Percentiles rank a stretch among this genome's conserved stretches.
Evolutionary conservation across 2,113 vertebrate species (phyloP).

Genomic region (Corythornis vintsioides): DNA sequence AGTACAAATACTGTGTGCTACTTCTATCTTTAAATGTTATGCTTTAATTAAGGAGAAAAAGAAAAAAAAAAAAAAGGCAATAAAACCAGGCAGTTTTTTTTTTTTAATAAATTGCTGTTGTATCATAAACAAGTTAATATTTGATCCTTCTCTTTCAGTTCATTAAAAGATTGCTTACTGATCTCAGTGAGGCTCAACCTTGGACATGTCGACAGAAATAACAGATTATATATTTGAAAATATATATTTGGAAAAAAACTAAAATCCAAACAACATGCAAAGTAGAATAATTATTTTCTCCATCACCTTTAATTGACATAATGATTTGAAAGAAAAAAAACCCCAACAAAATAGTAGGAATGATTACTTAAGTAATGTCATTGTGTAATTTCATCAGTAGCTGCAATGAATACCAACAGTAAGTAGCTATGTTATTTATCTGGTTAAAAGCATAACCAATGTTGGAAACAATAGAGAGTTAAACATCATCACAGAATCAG

Average conservation of each 20-base stretch:
- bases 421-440: neutral
- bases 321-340: neutral
- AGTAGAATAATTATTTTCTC: neutral
- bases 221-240: no score
- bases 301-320: neutral
- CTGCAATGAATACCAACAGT: slow-evolving; percentile 16
- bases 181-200: neutral
- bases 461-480: neutral
- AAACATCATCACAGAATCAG: neutral
- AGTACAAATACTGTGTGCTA: neutral
- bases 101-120: neutral
- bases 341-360: neutral
- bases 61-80: neutral
- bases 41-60: neutral
- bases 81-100: neutral
- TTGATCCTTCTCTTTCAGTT: neutral
- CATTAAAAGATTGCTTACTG: neutral
- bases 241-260: neutral
- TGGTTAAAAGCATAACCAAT: neutral
- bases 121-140: neutral
- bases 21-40: neutral
- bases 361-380: neutral
- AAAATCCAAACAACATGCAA: neutral
- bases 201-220: neutral
- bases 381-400: neutral